A percentile compares a stretch with the other conserved stretches of the same genome.
Evolutionary conservation across 92 coral and sea anemone species (phyloP).

Genomic region (Palythoa grandiflora): DNA sequence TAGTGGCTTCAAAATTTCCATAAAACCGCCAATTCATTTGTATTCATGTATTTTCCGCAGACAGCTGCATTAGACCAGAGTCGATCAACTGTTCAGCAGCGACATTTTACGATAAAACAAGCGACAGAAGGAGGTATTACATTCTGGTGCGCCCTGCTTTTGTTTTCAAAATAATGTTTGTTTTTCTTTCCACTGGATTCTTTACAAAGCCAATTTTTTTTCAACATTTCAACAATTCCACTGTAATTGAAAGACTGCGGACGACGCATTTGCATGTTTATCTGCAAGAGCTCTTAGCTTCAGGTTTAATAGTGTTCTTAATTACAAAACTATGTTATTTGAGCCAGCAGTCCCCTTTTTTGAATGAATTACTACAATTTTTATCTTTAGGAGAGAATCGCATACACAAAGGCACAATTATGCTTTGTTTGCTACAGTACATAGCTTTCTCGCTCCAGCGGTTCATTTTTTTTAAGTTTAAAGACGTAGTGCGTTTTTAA

Average conservation of each 20-base stretch:
- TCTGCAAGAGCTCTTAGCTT: not conserved
- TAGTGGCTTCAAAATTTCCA: not conserved
- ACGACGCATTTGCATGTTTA: not conserved
- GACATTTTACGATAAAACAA: not conserved
- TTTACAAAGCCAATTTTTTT: not conserved
- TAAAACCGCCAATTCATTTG: slow-evolving; percentile 7
- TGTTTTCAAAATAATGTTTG: not conserved
- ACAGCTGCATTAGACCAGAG: slow-evolving; percentile 10
- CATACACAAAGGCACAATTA: not conserved
- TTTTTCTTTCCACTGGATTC: slow-evolving; percentile 18
- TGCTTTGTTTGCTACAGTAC: not conserved
- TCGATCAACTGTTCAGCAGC: slow-evolving; percentile 7
- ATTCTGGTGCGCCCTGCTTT: not conserved
- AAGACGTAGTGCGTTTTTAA: not conserved
- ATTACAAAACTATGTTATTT: not conserved
- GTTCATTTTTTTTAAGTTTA: not conserved
- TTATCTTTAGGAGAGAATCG: not conserved
- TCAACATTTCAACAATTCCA: not conserved
- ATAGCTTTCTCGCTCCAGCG: not conserved
- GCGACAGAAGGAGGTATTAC: not conserved
- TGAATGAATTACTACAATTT: slow-evolving; percentile 30
- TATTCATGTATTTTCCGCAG: slow-evolving; percentile 20
- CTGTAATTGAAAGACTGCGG: not conserved
- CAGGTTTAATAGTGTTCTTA: slow-evolving; percentile 29
- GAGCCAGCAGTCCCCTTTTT: slow-evolving; percentile 3